Percentiles rank a stretch among this genome's conserved stretches.
Conservation (phyloP, 2,113 vertebrate species). For the Phaetusa simplex region DNA sequence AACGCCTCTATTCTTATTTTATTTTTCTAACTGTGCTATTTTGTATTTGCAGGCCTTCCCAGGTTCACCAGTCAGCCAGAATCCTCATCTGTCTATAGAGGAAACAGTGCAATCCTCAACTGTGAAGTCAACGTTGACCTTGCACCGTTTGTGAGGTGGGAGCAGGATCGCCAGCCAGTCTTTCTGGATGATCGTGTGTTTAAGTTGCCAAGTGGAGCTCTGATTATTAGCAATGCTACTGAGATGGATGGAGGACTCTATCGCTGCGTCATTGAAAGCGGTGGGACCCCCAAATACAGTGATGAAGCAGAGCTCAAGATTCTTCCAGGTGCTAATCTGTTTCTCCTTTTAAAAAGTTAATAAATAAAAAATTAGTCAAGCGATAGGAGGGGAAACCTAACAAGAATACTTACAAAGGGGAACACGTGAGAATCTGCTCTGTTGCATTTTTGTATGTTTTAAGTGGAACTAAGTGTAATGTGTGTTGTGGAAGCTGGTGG, state of each 20-base stretch:
- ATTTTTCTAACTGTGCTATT: not conserved
- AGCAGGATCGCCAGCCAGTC: conserved; percentile 80
- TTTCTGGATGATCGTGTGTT: conserved; percentile 69
- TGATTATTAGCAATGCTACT: conserved; percentile 85
- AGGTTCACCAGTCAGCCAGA: conserved; percentile 87
- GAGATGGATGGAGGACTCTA: conserved; percentile 85
- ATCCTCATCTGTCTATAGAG: conserved; percentile 65
- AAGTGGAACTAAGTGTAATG: not conserved
- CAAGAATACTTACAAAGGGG: not conserved
- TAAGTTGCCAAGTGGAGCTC: conserved; percentile 81
- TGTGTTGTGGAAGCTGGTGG: not conserved
- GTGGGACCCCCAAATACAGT: conserved; percentile 84
- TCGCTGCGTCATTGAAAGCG: conserved; percentile 86
- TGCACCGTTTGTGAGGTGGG: conserved; percentile 86
- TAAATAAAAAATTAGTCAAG: not conserved
- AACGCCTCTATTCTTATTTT: not conserved
- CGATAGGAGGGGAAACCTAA: no score
- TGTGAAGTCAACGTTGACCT: conserved; percentile 89
- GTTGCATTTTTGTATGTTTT: not conserved
- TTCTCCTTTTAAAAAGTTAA: not conserved
- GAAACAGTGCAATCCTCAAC: conserved; percentile 81
- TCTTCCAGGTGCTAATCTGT: conserved; percentile 78
- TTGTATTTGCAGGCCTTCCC: conserved; percentile 81
- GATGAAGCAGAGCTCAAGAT: conserved; percentile 88
- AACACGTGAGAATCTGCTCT: not conserved